Evolutionary conservation across 2,888 invertebrate species (phyloP).

Genomic region (Trichopoda pennipes): DNA sequence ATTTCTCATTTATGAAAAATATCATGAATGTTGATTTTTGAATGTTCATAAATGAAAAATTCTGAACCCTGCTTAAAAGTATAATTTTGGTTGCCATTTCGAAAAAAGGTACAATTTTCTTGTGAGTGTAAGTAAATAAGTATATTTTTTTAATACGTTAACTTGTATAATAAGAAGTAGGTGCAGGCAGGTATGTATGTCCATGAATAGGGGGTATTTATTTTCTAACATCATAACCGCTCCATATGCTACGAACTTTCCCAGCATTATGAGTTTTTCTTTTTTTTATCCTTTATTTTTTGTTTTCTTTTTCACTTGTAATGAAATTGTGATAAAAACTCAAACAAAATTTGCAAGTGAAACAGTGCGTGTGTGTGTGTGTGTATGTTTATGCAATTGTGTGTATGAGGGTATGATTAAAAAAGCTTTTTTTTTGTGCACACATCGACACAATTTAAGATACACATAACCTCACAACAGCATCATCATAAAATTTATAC

Average conservation of each 20-base stretch:
- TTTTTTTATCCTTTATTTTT: background rate
- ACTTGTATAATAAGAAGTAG: background rate
- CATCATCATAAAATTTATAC: conserved; percentile 48
- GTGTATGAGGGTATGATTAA: background rate
- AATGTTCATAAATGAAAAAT: no score
- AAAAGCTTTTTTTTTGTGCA: conserved; percentile 6
- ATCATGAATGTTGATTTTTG: no score
- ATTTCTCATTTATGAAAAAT: no score
- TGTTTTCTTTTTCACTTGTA: conserved; percentile 11
- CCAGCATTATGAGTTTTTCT: conserved; percentile 16
- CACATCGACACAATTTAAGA: conserved; percentile 9
- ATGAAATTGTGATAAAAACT: conserved; percentile 65
- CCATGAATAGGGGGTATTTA: background rate
- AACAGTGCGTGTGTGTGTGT: conserved; percentile 13
- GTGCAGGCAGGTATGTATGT: conserved; percentile 2
- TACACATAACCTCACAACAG: conserved; percentile 15
- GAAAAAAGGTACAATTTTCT: background rate
- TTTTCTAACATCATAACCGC: conserved; percentile 35
- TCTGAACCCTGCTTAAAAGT: no score
- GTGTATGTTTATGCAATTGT: background rate
- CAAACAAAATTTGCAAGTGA: conserved; percentile 50
- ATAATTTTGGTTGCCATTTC: no score
- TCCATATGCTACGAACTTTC: conserved; percentile 58
- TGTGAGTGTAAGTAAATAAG: conserved; percentile 28
- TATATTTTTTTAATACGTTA: background rate